A percentile compares a stretch with the other conserved stretches of the same genome.
Evolutionary conservation across 2,113 vertebrate species (phyloP).

Genomic region (Onychorhynchus coronatus): DNA sequence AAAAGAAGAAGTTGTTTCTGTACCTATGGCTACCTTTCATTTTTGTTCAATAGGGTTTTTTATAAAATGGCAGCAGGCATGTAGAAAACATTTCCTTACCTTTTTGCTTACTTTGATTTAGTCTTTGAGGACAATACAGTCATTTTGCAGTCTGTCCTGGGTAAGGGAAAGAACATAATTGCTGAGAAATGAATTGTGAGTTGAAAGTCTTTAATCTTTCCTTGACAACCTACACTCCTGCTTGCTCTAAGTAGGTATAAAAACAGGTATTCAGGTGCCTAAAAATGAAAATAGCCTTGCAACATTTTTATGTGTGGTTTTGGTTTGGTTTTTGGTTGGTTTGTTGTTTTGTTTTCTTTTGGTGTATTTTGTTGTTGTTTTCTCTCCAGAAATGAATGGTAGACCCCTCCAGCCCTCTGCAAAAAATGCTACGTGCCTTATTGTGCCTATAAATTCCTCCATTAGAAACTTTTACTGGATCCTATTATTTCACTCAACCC

Average conservation of each 20-base stretch:
- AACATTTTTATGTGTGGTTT: background rate
- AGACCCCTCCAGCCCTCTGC: background rate
- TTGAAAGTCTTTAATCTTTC: background rate
- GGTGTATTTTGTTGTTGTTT: background rate
- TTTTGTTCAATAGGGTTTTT: background rate
- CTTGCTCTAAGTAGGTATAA: background rate
- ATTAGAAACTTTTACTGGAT: background rate
- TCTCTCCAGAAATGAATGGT: background rate
- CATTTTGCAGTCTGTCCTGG: background rate
- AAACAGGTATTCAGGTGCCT: background rate
- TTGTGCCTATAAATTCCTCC: background rate
- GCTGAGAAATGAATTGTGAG: background rate
- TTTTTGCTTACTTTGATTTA: background rate
- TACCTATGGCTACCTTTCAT: background rate
- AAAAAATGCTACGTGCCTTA: fast-evolving
- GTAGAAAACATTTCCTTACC: background rate
- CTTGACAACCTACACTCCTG: background rate
- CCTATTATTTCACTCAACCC: fast-evolving
- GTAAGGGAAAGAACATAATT: background rate
- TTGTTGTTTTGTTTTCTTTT: background rate
- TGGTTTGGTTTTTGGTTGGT: background rate
- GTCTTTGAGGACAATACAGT: background rate
- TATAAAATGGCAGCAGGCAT: background rate
- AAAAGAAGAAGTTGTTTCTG: background rate
- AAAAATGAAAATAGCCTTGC: background rate